These are phyloP conservation scores for Sarcophaga bullata DNA, from an alignment of 1,140 invertebrate species.

Conservation along the genomic window DNA sequence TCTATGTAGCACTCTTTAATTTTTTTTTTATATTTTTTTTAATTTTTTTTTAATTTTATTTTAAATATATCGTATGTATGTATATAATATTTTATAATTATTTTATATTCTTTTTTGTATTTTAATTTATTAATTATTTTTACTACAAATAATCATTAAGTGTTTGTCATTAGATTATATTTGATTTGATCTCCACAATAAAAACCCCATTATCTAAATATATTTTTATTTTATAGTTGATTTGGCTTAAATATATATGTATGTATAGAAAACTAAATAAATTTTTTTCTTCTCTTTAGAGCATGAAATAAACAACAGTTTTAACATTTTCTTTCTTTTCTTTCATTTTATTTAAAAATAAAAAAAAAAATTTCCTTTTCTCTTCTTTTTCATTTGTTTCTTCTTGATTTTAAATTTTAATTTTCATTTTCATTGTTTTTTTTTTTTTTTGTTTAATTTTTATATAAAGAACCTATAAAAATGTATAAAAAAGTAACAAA, in stretches of 20 bases:
- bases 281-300: neutral
- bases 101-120: no score
- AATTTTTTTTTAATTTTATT: neutral
- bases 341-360: neutral
- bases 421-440: constrained; percentile 6
- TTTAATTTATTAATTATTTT: neutral
- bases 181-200: neutral
- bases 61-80: no score
- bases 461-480: constrained; percentile 14
- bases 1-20: constrained; percentile 51
- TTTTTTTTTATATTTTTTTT: constrained; percentile 29
- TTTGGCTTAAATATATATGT: constrained; percentile 8
- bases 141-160: neutral
- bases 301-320: constrained; percentile 24
- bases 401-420: no score
- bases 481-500: constrained; percentile 30
- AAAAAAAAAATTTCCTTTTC: neutral
- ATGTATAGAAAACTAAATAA: neutral
- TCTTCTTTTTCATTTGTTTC: neutral
- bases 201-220: constrained; percentile 22
- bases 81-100: no score
- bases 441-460: neutral
- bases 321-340: neutral
- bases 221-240: constrained; percentile 15
- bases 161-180: neutral